Evolutionary conservation across 2,888 invertebrate species (phyloP).

Genomic region (Lasioglossum zephyrum): DNA sequence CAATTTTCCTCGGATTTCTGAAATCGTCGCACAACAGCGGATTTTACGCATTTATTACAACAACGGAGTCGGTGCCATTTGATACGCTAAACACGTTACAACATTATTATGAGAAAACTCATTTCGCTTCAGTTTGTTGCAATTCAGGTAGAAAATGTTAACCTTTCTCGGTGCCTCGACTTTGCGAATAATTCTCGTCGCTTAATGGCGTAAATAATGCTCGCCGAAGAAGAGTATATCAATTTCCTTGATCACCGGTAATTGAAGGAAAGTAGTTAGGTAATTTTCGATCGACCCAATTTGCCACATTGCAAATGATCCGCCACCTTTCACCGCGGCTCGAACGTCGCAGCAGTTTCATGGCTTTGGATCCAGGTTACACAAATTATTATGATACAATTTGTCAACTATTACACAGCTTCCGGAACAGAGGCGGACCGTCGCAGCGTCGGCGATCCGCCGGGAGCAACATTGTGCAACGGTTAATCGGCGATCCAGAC

Average conservation of each 20-base stretch:
- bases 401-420: conserved; percentile 6
- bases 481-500: background rate
- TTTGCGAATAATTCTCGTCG: background rate
- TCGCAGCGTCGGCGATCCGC: background rate
- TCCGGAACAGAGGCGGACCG: background rate
- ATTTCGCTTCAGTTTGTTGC: no score
- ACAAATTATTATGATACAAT: background rate
- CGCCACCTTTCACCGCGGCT: background rate
- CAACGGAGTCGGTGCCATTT: no score
- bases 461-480: background rate
- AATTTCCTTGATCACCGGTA: background rate
- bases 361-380: background rate
- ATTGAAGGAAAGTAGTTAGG: background rate
- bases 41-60: no score
- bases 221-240: background rate
- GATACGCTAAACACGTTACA: no score
- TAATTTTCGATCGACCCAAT: background rate
- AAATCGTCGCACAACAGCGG: background rate
- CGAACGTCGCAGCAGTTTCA: background rate
- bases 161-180: background rate
- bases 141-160: no score
- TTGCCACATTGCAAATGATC: background rate
- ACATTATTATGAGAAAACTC: no score
- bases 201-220: background rate
- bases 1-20: background rate